Conservation (phyloP, 2,797 vertebrate species). For the Brachyalestes nurse region DNA sequence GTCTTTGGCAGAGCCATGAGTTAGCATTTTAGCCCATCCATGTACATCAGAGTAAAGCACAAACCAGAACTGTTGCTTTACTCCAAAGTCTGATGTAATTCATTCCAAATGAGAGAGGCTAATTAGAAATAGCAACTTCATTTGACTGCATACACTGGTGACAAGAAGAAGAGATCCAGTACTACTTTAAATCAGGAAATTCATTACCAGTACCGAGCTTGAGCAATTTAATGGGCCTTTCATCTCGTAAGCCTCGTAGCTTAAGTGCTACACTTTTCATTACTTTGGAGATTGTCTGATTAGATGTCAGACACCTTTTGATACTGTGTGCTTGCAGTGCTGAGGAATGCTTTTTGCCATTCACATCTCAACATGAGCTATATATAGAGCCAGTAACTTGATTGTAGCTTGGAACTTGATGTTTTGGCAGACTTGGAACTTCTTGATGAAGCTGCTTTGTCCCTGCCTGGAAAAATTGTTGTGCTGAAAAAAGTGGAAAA, state of each 20-base stretch:
- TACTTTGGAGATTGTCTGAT: slow-evolving; percentile 36
- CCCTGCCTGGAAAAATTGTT: not conserved
- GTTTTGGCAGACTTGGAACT: not conserved
- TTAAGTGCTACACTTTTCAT: slow-evolving; percentile 41
- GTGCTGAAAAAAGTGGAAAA: not conserved
- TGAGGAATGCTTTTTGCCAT: slow-evolving; percentile 33
- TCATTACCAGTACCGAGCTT: slow-evolving; percentile 57
- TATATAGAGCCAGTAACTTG: slow-evolving; percentile 18
- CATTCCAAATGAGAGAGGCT: slow-evolving; percentile 56
- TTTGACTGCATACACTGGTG: slow-evolving; percentile 51
- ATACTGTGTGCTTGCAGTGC: slow-evolving; percentile 27
- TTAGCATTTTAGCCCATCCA: slow-evolving; percentile 29
- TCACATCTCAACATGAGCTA: slow-evolving; percentile 31
- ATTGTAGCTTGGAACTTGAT: not conserved
- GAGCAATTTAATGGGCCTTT: slow-evolving; percentile 60
- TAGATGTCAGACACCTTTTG: slow-evolving; percentile 23
- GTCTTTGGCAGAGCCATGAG: slow-evolving; percentile 24
- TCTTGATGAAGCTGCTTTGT: slow-evolving; percentile 2
- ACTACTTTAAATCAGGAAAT: slow-evolving; percentile 53
- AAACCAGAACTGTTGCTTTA: slow-evolving; percentile 26
- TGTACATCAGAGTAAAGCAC: slow-evolving; percentile 38
- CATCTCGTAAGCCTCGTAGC: slow-evolving; percentile 45
- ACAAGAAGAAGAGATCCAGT: slow-evolving; percentile 47
- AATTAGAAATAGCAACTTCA: slow-evolving; percentile 63
- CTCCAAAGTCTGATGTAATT: slow-evolving; percentile 52